Percentiles rank a stretch among this genome's conserved stretches.
Conservation (phyloP, 2,797 vertebrate genomes). For the Chaenodraco wilsoni region DNA sequence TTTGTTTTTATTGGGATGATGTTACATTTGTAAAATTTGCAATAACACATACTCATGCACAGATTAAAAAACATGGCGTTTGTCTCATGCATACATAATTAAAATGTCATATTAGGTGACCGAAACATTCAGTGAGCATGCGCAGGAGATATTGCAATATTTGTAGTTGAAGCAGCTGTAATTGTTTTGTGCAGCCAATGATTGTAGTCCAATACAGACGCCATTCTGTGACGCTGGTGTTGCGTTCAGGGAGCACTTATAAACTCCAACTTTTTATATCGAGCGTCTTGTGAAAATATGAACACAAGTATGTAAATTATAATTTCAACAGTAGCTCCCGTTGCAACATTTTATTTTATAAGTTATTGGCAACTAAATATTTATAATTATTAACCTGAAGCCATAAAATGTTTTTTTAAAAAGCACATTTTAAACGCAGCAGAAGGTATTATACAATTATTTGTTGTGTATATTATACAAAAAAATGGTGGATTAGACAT, state of each 20-base stretch:
- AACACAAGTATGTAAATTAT: background rate
- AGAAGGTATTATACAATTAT: background rate
- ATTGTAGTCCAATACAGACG: conserved; percentile 60
- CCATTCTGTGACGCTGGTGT: conserved; percentile 43
- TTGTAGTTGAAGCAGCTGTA: conserved; percentile 12
- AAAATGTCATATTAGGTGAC: conserved; percentile 50
- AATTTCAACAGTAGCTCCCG: background rate
- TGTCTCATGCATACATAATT: conserved; percentile 32
- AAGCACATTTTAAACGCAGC: too few species aligned
- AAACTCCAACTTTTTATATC: background rate
- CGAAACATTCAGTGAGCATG: conserved; percentile 31
- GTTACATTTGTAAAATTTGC: background rate
- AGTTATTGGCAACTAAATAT: background rate
- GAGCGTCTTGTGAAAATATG: background rate
- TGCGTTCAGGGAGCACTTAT: conserved; percentile 27
- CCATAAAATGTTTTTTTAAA: background rate
- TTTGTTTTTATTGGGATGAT: background rate
- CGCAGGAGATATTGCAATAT: conserved; percentile 21
- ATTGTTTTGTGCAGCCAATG: conserved; percentile 52
- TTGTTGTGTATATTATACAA: too few species aligned
- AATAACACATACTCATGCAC: background rate
- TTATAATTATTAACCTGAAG: background rate
- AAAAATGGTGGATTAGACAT: too few species aligned
- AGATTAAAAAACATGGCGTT: conserved; percentile 3
- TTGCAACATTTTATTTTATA: background rate